A percentile compares a stretch with the other conserved stretches of the same genome.
phyloP scores from a whole-genome alignment of 1,140 invertebrate genomes.

The Panagrolaimus sp. region DNA sequence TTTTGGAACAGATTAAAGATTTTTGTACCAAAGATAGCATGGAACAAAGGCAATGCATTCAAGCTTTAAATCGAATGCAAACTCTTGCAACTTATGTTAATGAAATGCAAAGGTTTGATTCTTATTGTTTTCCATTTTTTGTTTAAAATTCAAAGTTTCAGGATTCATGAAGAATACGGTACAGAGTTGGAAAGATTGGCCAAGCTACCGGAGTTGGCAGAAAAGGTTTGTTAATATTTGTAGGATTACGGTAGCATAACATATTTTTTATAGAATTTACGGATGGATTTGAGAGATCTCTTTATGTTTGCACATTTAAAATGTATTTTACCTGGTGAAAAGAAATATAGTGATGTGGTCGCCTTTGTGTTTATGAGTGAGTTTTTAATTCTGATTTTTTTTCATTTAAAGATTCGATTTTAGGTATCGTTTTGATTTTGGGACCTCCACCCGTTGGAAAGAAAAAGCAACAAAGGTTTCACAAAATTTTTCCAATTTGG shows the following conservation, averaged over 20 bases:
- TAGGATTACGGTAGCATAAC: neutral
- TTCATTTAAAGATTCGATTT: too few species aligned
- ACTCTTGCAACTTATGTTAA: slow-evolving; percentile 98
- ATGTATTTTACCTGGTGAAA: slow-evolving; percentile 30
- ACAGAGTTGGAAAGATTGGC: neutral
- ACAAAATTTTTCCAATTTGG: slow-evolving; percentile 29
- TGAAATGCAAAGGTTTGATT: slow-evolving; percentile 98
- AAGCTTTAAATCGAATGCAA: slow-evolving; percentile 90
- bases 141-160: too few species aligned
- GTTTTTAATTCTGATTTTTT: too few species aligned
- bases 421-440: slow-evolving; percentile 26
- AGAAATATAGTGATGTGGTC: slow-evolving; percentile 31
- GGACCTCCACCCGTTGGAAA: slow-evolving; percentile 23
- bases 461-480: slow-evolving; percentile 22
- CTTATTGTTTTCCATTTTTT: too few species aligned
- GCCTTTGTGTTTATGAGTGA: slow-evolving; percentile 40
- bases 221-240: neutral
- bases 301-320: slow-evolving; percentile 43
- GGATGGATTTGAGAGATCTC: slow-evolving; percentile 36
- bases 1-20: slow-evolving; percentile 87
- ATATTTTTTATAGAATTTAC: slow-evolving; percentile 24
- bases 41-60: slow-evolving; percentile 75
- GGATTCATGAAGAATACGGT: slow-evolving; percentile 88
- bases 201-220: neutral
- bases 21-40: slow-evolving; percentile 83